Base-by-base conservation (phyloP, 2,888 invertebrate genomes). In the Smittia sp. region DNA sequence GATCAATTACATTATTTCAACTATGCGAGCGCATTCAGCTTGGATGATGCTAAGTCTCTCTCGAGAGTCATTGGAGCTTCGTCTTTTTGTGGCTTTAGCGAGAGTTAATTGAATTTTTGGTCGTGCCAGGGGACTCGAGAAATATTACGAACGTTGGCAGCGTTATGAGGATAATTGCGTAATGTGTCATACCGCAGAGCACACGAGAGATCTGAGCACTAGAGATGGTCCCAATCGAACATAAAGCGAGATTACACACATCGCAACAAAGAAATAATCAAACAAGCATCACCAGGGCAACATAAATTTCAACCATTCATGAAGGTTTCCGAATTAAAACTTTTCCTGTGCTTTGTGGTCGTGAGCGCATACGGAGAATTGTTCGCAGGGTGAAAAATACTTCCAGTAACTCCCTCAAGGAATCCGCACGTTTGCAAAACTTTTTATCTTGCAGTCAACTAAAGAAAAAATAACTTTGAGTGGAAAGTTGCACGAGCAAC, bases 231-330 rank as follows among this genome's bases (percentile, higher is more conserved):
- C 58, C 20, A 58, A 58, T 58, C 58, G 58, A 58, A 58, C 58
- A 58, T 58, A 58, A 58, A 58, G 22, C n/a, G 58, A 58, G 22
- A 58, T 58, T 58, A 58, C 58, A 58, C 22, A 58, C 58, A 58
- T 58, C 58, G 22, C 58, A 58, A 58, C 58, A 58, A 58, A 58
- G 58, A 58, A 58, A 22, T 58, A 58, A 58, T 58, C 58, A 58
- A 58, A 58, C 58, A 22, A n/a, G n/a, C 58, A 58, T 58, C 58
- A 58, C 58, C 58, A 18, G 58, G 58, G 58, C 9, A 58, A 58
- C 58, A 58, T 58, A 58, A 58, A 58, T 58, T 58, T 58, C 58
- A 18, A 20, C 18, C 13, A 32, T 32, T 9, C 9, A 32, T 32
- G 32, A 32, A 32, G 32, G 32, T 32, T 32, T 32, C 32, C 9